phyloP scores from a whole-genome alignment of 2,888 invertebrate genomes.

The Scaptomyza parva region DNA sequence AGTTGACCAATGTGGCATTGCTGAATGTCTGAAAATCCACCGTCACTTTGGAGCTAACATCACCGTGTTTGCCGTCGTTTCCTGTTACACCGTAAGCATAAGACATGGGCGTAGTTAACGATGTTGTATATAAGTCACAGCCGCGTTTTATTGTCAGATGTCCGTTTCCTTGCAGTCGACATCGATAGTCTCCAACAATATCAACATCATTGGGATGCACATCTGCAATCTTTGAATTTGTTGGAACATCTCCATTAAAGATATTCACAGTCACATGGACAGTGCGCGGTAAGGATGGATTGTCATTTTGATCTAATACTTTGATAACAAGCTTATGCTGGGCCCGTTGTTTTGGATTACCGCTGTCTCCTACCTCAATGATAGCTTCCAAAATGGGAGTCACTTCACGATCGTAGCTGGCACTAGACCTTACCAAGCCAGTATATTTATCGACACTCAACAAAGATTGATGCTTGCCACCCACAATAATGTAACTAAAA shows the following conservation, averaged over 20 bases:
- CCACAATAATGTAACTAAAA: slow-evolving; percentile 92
- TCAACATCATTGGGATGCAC: slow-evolving; percentile 97
- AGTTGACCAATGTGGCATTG: slow-evolving; percentile 93
- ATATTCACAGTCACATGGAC: slow-evolving; percentile 92
- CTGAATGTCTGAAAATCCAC: slow-evolving; percentile 93
- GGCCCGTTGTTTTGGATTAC: slow-evolving; percentile 92
- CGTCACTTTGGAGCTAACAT: slow-evolving; percentile 94
- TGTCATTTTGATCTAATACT: slow-evolving; percentile 95
- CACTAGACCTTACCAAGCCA: slow-evolving; percentile 92
- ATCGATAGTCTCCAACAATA: slow-evolving; percentile 94
- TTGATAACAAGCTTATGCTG: slow-evolving; percentile 91
- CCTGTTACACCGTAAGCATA: slow-evolving; percentile 93
- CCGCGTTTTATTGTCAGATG: slow-evolving; percentile 90
- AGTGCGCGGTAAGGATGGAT: slow-evolving; percentile 93
- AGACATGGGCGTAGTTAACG: slow-evolving; percentile 89
- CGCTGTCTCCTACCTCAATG: slow-evolving; percentile 95
- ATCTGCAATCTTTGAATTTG: slow-evolving; percentile 92
- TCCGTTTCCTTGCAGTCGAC: slow-evolving; percentile 89
- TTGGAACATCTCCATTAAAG: slow-evolving; percentile 90
- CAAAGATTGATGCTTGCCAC: slow-evolving; percentile 91
- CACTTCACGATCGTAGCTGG: slow-evolving; percentile 92
- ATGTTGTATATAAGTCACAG: slow-evolving; percentile 92
- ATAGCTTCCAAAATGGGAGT: slow-evolving; percentile 90
- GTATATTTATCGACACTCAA: slow-evolving; percentile 92
- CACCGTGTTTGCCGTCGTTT: slow-evolving; percentile 94